Base-by-base conservation (phyloP, 2,888 invertebrate species). In the Microdon myrmicae region DNA sequence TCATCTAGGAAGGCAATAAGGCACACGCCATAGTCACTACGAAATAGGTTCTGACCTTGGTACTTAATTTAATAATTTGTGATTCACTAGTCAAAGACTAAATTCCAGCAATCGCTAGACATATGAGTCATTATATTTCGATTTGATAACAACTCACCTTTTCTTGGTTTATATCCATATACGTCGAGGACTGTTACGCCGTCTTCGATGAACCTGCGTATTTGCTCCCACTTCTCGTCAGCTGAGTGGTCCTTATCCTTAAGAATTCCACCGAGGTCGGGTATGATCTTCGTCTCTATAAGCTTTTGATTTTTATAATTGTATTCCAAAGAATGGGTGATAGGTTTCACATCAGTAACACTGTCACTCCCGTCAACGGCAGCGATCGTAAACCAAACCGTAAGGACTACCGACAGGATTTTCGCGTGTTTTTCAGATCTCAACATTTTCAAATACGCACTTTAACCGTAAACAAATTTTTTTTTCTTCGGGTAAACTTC, bases 201-300 rank as follows among this genome's bases (percentile, higher is more conserved):
- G 60, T 78, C 77, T 49, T 78, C 78, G 69, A 77, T 71, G 67
- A 77, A 78, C 44, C 73, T 76, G 39, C 72, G 70, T 49, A 76
- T 73, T 25, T 78, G 77, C 59, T 76, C 77, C 76, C 75, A 77
- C 58, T 77, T 75, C 23, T 78, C 79, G 51, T 76, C 77, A 48
- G 67, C 71, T 7, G 64, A 66, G 51, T 77, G 70, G 8, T 66
- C 66, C 47, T 48, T 66, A 39, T 66, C 59, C 66, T 54, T 66
- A 7, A 55, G 45, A 9, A 66, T 54, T 20, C 48, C 51, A 29
- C 69, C 69, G 1, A 72, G 66, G 58, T 79, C 79, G 60, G 79
- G 79, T 69, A 79, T 73, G 47, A 75, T 70, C 71, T 76, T 77
- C 69, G 72, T 74, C 69, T 77, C 77, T 68, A 79, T 79, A 58